Percentiles rank a stretch among this genome's conserved stretches.
These are phyloP conservation scores for Ophthalmolycus amberensis DNA, from an alignment of 2,113 vertebrate species.

Conservation along the genomic window DNA sequence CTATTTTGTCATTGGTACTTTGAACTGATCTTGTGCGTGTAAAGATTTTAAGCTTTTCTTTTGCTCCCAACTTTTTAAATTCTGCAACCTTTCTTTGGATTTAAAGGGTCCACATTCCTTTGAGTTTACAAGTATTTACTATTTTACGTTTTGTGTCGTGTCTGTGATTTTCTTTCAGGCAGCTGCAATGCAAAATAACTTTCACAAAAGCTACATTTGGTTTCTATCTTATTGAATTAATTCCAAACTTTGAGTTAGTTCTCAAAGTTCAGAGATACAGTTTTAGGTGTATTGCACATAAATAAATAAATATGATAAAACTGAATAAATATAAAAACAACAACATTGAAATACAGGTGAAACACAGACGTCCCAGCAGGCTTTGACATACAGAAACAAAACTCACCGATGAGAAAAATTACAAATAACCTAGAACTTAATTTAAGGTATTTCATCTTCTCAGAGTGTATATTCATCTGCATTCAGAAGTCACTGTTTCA, in stretches of 20 bases:
- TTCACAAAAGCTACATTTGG: background rate
- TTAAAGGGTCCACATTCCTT: constrained; percentile 11
- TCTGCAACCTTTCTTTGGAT: background rate
- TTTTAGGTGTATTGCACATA: background rate
- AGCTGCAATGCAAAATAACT: constrained; percentile 30
- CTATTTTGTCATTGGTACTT: background rate
- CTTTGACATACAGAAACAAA: background rate
- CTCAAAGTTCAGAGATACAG: background rate
- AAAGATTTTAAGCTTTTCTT: constrained; percentile 25
- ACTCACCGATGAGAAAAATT: background rate
- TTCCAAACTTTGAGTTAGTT: background rate
- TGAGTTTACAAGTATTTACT: constrained; percentile 4
- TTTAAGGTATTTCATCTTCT: background rate
- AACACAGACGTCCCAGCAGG: background rate
- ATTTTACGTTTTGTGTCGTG: constrained; percentile 1
- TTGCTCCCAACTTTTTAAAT: background rate
- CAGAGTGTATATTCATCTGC: constrained; percentile 3
- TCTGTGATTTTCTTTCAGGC: constrained; percentile 35
- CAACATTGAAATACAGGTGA: background rate
- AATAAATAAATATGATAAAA: background rate
- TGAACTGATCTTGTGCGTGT: constrained; percentile 28
- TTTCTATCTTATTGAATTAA: background rate
- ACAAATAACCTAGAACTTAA: background rate
- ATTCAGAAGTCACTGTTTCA: background rate
- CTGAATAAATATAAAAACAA: background rate